Conservation (phyloP, 2,113 vertebrate species). For the Callocephalon fimbriatum region DNA sequence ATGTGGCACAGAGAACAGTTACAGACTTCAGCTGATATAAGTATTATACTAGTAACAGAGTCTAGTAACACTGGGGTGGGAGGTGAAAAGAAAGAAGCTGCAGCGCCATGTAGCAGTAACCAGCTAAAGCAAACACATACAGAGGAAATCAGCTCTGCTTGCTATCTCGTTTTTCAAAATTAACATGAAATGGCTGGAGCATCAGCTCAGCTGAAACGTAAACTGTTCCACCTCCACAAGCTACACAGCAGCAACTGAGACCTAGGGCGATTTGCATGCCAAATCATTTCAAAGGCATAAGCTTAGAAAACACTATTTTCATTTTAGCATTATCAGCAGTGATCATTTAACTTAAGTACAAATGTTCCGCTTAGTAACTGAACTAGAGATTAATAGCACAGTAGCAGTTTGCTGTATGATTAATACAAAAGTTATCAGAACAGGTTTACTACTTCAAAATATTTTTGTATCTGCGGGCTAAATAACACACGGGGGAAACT, state of each 20-base stretch:
- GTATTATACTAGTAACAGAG: background rate
- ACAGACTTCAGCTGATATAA: accelerated
- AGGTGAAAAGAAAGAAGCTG: no score
- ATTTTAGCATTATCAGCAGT: background rate
- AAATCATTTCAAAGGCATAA: background rate
- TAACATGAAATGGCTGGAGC: background rate
- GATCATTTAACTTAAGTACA: background rate
- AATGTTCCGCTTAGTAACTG: background rate
- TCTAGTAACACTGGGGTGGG: background rate
- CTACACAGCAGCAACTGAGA: background rate
- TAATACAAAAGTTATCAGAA: background rate
- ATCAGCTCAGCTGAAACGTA: background rate
- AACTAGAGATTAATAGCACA: background rate
- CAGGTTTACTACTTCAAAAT: background rate
- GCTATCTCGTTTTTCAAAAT: background rate
- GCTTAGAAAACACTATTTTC: background rate
- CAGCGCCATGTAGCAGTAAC: background rate
- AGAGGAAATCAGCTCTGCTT: background rate
- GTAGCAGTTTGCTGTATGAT: background rate
- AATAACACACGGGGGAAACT: background rate
- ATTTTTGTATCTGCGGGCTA: background rate
- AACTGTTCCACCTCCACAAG: background rate
- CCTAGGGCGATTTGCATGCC: background rate
- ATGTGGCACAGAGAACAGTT: background rate
- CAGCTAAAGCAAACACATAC: background rate